Base-by-base conservation (phyloP, 1,140 invertebrate genomes). In the Lamellibrachia luymesi region DNA sequence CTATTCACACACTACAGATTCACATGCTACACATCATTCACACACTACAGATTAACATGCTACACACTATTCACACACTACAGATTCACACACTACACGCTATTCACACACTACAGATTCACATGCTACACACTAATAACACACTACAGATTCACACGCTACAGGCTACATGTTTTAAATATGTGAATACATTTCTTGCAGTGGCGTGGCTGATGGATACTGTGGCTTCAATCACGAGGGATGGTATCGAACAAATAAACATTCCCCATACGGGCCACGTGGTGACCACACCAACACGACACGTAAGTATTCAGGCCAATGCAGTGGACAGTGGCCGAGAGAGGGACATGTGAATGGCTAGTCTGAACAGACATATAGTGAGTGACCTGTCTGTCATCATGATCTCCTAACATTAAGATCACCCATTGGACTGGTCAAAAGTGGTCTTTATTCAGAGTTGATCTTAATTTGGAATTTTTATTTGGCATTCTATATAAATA, bases 171-270 rank as follows among this genome's bases (percentile, higher is more conserved):
- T 38, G 38, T 38, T n/a, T 90, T 7, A 91, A 4, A 49, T 50
- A n/a, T 91, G 13, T 91, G 5, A 4, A 13, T 51, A n/a, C 27
- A 4, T 91, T 91, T 50, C 49, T n/a, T 38, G n/a, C 90, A 93
- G 50, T 27, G 49, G 49, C 2, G 52, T 92, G 25, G 50, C 93
- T 51, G 93, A 93, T 92, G 93, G 93, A 22, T 93, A 93, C 91
- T 93, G 93, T 64, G 93, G 56, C 4, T 93, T 93, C 64, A 92
- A 91, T 17, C 93, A 93, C 4, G 93, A 93, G 49, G 93, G 93
- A 7, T 93, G 93, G 93, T 93, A 52, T 51, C 25, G 93, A 13
- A 93, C 90, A 22, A 92, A 92, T 38, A 56, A 64, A 27, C n/a
- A 22, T 2, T 93, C 93, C 8, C 50, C 93, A 2, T 50, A 50